Conservation (phyloP, 1,140 invertebrate species). For the Galendromus occidentalis region DNA sequence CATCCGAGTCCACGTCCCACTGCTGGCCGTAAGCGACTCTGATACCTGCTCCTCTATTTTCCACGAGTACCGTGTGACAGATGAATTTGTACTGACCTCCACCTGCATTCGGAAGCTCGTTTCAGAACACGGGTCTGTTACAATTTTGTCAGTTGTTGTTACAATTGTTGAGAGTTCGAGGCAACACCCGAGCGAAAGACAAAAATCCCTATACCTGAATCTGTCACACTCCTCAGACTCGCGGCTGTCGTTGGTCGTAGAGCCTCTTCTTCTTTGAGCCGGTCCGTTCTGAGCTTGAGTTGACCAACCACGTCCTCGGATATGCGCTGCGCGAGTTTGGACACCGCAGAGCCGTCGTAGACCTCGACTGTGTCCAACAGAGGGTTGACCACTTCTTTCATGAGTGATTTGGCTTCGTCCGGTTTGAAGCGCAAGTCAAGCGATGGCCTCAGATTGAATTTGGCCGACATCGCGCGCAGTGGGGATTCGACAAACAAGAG, state of each 20-base stretch:
- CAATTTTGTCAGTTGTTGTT: too few relatives aligned
- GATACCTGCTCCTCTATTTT: not conserved
- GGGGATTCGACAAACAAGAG: too few relatives aligned
- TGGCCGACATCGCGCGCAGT: not conserved
- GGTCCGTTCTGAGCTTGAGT: not conserved
- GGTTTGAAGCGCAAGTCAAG: conserved; percentile 5
- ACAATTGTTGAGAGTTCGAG: too few relatives aligned
- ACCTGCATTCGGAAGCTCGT: too few relatives aligned
- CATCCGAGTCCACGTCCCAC: not conserved
- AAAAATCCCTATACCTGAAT: too few relatives aligned
- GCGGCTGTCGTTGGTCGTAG: not conserved
- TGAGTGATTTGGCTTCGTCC: not conserved
- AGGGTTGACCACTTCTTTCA: conserved; percentile 5
- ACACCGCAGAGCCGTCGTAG: not conserved
- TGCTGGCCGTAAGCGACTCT: not conserved
- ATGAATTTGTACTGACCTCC: not conserved
- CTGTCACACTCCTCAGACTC: not conserved
- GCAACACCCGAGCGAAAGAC: too few relatives aligned
- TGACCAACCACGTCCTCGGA: not conserved
- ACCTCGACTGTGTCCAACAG: not conserved
- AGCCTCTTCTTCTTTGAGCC: not conserved
- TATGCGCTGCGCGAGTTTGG: not conserved
- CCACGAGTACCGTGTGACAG: not conserved
- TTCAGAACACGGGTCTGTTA: too few relatives aligned
- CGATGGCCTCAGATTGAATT: conserved; percentile 8